phyloP scores from a whole-genome alignment of 2,797 vertebrate species.

The Pitangus sulphuratus region DNA sequence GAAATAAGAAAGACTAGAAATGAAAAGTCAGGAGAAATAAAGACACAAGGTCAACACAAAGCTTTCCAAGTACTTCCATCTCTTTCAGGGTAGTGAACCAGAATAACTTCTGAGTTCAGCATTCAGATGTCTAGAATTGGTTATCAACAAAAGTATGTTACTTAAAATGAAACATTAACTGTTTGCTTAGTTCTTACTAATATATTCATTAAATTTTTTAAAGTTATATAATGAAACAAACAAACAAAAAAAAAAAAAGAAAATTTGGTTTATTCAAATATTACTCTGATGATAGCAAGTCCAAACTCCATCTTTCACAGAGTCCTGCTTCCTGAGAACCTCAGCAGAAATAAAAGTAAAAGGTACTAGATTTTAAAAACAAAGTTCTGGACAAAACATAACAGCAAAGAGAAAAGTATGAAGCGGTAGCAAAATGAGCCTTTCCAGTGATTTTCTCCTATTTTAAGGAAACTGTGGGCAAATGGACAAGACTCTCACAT shows the following conservation, averaged over 20 bases:
- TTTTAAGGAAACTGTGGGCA: background rate
- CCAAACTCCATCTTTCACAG: background rate
- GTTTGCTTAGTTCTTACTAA: background rate
- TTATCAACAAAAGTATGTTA: background rate
- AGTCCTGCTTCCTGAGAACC: background rate
- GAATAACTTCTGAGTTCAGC: background rate
- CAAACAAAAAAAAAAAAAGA: background rate
- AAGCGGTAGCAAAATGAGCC: background rate
- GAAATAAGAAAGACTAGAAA: background rate
- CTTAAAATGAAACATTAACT: background rate
- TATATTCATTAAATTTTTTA: background rate
- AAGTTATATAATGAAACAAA: background rate
- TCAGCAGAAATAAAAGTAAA: background rate
- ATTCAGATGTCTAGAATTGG: background rate
- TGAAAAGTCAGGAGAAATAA: constrained; percentile 20
- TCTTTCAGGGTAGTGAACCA: background rate
- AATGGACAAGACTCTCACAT: background rate
- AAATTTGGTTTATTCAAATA: background rate
- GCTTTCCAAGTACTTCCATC: background rate
- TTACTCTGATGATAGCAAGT: background rate
- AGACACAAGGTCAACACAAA: background rate
- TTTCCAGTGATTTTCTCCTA: background rate
- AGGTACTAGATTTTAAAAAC: background rate
- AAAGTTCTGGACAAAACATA: background rate
- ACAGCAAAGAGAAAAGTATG: background rate